Evolutionary conservation across 2,888 invertebrate genomes (phyloP), one percentile per base, ranked within the genome.

Genomic region (Drosophila anomalata): DNA sequence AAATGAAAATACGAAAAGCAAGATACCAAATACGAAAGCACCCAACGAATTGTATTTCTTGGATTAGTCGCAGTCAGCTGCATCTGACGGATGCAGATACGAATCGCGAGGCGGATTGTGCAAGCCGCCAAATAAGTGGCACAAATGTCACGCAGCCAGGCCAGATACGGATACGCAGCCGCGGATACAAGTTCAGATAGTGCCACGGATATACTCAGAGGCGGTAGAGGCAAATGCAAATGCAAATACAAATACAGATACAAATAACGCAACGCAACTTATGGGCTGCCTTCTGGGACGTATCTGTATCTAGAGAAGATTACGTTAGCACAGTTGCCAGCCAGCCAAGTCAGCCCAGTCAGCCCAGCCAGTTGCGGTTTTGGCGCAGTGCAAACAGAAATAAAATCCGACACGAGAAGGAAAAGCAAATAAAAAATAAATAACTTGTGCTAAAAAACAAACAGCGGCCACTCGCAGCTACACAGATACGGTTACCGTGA

Each of bases 401-500:
- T 67, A 53, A 65, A 65, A 65, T 65, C 65, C 65, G 67, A 65
- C 63, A 62, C 74, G 63, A 67, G 44, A 51, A 53, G 73, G 69
- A 68, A 63, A 63, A 56, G 26, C 39, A 63, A 39, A 56, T 53
- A 51, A 58, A 61, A 52, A 62, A 31, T 44, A 50, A 57, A 80
- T 63, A 87, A 79, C 75, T 78, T 84, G 88, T 82, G 88, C 83
- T 84, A 84, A 84, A 84, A 84, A 88, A 74, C 78, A 88, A 86
- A 83, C 87, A 79, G 65, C 78, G 72, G 61, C 68, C 72, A 78
- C 76, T 73, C 78, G 20, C 61, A 54, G 60, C 54, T 47, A 69
- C 69, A 69, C 69, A 70, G 84, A 79, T 83, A 79, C 80, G 84
- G 73, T 80, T 77, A 80, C 71, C 55, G 55, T 63, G 61, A 73